A percentile compares a stretch with the other conserved stretches of the same genome.
Evolutionary conservation across 2,888 invertebrate species (phyloP).

Genomic region (Apamea anceps): DNA sequence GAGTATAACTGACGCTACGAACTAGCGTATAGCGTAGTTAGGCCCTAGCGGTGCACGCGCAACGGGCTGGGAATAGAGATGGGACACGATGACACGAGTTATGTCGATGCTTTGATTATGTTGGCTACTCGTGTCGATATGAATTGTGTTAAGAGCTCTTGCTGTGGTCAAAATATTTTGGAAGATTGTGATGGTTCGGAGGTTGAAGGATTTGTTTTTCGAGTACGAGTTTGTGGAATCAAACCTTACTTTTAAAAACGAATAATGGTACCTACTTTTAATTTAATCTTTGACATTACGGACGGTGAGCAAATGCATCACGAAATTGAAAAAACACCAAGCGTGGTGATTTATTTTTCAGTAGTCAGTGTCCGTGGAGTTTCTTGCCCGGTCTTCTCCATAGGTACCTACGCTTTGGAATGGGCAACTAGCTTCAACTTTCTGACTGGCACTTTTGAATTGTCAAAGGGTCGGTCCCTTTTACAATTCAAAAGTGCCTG

Average conservation of each 20-base stretch:
- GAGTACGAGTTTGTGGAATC: background rate
- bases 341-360: too few species aligned
- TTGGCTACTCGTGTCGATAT: background rate
- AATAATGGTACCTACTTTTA: too few species aligned
- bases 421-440: too few species aligned
- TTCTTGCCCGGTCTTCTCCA: too few species aligned
- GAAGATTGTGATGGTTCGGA: background rate
- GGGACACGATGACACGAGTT: constrained; percentile 31
- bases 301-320: background rate
- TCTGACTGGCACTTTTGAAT: too few species aligned
- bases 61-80: constrained; percentile 39
- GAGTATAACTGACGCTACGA: constrained; percentile 28
- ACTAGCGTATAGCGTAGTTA: constrained; percentile 25
- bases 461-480: too few species aligned
- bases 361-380: too few species aligned
- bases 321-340: too few species aligned
- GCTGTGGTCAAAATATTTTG: background rate
- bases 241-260: background rate
- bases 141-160: background rate
- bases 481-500: too few species aligned
- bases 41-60: constrained; percentile 28
- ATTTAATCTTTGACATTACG: too few species aligned
- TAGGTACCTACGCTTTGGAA: too few species aligned
- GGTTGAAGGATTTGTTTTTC: background rate
- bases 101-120: constrained; percentile 26